Conservation (phyloP, 2,888 invertebrate genomes). For the Synanthedon andrenaeformis region DNA sequence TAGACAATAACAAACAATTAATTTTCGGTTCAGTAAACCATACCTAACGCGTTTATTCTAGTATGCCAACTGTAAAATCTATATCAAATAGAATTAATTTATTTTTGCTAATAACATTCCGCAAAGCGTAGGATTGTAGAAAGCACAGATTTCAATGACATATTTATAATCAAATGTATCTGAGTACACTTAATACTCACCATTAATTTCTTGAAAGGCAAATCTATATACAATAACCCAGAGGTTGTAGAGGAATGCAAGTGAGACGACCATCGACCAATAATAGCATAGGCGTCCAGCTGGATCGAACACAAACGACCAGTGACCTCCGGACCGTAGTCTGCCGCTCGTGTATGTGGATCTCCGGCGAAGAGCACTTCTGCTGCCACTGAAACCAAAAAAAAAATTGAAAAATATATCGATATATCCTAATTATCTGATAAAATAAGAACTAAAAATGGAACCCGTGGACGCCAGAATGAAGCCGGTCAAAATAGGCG, state of each 20-base stretch:
- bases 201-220: slow-evolving; percentile 97
- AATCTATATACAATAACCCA: slow-evolving; percentile 99
- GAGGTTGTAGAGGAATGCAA: slow-evolving; percentile 96
- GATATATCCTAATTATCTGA: neutral
- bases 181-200: slow-evolving; percentile 73
- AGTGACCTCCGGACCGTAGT: slow-evolving; percentile 78
- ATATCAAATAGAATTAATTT: too few relatives aligned
- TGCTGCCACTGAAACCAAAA: slow-evolving; percentile 41
- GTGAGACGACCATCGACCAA: slow-evolving; percentile 96
- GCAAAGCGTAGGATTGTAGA: too few relatives aligned
- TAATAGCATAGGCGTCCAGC: slow-evolving; percentile 96
- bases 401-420: slow-evolving; percentile 5
- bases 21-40: too few relatives aligned
- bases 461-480: neutral
- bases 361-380: slow-evolving; percentile 64
- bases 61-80: too few relatives aligned
- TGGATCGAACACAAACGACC: slow-evolving; percentile 98
- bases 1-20: too few relatives aligned
- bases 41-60: too few relatives aligned
- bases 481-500: too few relatives aligned
- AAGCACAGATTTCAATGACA: too few relatives aligned
- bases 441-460: neutral
- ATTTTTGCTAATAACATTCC: too few relatives aligned
- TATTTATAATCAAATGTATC: too few relatives aligned
- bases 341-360: slow-evolving; percentile 73